These are phyloP conservation scores for Bugula neritina DNA, from an alignment of 2,888 invertebrate genomes.

Conservation along the genomic window DNA sequence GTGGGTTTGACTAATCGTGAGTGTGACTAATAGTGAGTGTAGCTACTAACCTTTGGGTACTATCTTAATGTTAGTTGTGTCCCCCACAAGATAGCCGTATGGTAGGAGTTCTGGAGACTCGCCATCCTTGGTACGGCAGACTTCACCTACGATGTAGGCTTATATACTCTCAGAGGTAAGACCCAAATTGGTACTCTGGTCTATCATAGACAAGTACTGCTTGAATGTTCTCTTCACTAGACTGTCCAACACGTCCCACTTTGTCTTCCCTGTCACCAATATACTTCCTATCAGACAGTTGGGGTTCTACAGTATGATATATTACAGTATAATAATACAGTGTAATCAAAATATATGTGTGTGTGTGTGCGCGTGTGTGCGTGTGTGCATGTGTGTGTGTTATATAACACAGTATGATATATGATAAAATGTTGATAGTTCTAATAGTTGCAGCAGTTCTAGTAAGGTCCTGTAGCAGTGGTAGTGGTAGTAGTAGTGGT, in stretches of 20 bases:
- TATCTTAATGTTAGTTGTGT: constrained; percentile 56
- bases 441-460: too few relatives aligned
- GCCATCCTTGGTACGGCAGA: constrained; percentile 46
- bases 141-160: constrained; percentile 85
- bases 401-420: too few relatives aligned
- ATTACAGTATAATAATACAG: background rate
- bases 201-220: constrained; percentile 72
- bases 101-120: constrained; percentile 81
- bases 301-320: background rate
- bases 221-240: constrained; percentile 86
- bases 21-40: too few relatives aligned
- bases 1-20: too few relatives aligned
- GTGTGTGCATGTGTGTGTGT: too few relatives aligned
- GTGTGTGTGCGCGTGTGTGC: too few relatives aligned
- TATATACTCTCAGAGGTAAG: constrained; percentile 78
- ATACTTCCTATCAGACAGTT: constrained; percentile 71
- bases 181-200: constrained; percentile 83
- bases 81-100: constrained; percentile 81
- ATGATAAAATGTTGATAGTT: too few relatives aligned
- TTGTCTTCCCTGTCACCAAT: constrained; percentile 83
- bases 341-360: too few relatives aligned
- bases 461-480: too few relatives aligned
- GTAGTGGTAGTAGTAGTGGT: background rate
- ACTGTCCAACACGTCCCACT: constrained; percentile 89
- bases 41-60: constrained; percentile 56